Evolutionary conservation across 2,888 invertebrate genomes (phyloP), one percentile per base, ranked within the genome.

Genomic region (Drosophila hamatofila): DNA sequence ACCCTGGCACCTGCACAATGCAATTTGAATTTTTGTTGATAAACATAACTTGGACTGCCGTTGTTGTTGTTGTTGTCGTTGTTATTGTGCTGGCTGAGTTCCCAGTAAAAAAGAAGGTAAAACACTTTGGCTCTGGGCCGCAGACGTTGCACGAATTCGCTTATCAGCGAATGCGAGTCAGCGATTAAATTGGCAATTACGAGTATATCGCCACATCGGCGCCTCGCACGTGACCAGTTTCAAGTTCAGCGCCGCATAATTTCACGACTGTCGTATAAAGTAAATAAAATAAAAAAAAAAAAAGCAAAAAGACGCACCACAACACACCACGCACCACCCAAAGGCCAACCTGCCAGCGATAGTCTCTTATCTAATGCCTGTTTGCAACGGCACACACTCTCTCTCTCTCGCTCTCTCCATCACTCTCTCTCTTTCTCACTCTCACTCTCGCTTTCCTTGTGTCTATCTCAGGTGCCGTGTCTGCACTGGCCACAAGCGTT

Each of bases 141-240:
- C 33, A 21, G 35, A 46, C 23, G 48, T 58, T 59, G 74, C 74
- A 69, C 66, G 73, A 75, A 80, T 72, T 82, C 55, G 59, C 61
- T 88, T 86, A 85, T 85, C 88, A 88, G 64, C 59, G 72, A 67
- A 83, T 74, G 73, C 72, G 73, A 75, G 75, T 59, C 73, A 75
- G 81, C 87, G 83, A 88, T 85, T 83, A 83, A 72, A 88, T 86
- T 86, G 81, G 71, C 89, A 86, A 86, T 83, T 86, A 77, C 77
- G 63, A 79, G 79, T 73, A 79, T 86, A 86, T 83, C 87, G 78
- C 77, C 83, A 80, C 87, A 82, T 71, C 79, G 87, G 87, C 81
- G 73, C 72, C 87, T 64, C 72, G 89, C 85, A 85, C 88, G 88
- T 84, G 88, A 86, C 86, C 79, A 86, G 79, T 79, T 88, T 85